Percentiles rank a stretch among this genome's conserved stretches.
These are phyloP conservation scores for Eilema sororculum DNA, from an alignment of 2,888 invertebrate genomes.

Conservation along the genomic window DNA sequence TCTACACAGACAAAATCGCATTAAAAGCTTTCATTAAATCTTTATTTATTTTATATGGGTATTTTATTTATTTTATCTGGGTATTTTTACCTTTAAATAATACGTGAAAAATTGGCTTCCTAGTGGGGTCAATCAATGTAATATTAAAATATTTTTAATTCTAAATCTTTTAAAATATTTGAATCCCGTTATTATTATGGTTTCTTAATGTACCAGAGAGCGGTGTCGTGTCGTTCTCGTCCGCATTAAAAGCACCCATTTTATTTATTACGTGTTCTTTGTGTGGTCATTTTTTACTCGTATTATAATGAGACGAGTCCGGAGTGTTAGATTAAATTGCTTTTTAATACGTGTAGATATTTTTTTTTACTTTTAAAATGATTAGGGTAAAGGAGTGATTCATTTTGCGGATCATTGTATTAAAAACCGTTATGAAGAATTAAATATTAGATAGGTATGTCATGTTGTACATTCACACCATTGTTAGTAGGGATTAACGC, in stretches of 20 bases:
- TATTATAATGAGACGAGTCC: slow-evolving; percentile 50
- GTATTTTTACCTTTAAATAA: no score
- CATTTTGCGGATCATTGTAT: slow-evolving; percentile 1
- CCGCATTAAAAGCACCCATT: slow-evolving; percentile 7
- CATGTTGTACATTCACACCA: no score
- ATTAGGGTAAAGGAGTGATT: not conserved
- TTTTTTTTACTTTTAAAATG: not conserved
- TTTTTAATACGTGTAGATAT: slow-evolving; percentile 22
- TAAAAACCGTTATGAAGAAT: not conserved
- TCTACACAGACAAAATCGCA: no score
- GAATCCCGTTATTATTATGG: not conserved
- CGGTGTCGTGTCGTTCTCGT: slow-evolving; percentile 18
- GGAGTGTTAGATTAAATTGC: slow-evolving; percentile 32
- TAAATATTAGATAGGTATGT: not conserved
- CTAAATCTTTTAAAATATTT: no score
- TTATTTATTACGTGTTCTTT: slow-evolving; percentile 27
- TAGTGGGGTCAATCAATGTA: no score
- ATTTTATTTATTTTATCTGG: no score
- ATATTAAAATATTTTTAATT: no score
- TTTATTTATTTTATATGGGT: no score
- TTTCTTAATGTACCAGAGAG: not conserved
- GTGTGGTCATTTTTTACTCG: slow-evolving; percentile 50
- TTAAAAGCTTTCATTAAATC: no score
- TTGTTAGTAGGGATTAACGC: no score
- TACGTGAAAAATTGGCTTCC: no score